Percentiles rank a stretch among this genome's conserved stretches.
These are phyloP conservation scores for Pogonomyrmex californicus DNA, from an alignment of 1,140 invertebrate species.

Conservation along the genomic window DNA sequence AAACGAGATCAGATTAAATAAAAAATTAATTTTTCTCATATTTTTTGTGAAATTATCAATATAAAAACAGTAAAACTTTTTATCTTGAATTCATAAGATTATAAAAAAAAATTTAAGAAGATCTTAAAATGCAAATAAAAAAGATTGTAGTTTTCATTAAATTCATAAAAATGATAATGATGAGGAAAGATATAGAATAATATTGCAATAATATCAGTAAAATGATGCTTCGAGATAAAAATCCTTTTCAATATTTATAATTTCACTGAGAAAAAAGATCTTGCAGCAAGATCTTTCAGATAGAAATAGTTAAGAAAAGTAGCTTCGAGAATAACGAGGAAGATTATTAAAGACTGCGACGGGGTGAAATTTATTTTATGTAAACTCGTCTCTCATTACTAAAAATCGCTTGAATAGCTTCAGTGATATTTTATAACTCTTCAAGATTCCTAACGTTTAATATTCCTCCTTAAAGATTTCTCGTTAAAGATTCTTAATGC, in stretches of 20 bases:
- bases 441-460: not conserved
- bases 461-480: not conserved
- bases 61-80: too few relatives aligned
- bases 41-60: too few relatives aligned
- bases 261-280: not conserved
- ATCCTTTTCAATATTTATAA: not conserved
- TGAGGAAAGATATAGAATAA: not conserved
- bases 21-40: too few relatives aligned
- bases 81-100: too few relatives aligned
- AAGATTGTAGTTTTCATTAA: too few relatives aligned
- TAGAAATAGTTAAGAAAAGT: conserved; percentile 18
- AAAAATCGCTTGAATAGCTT: conserved; percentile 13
- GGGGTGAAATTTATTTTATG: not conserved
- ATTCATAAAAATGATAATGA: not conserved
- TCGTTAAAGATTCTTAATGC: too few relatives aligned
- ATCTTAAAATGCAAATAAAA: too few relatives aligned
- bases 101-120: too few relatives aligned
- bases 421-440: not conserved
- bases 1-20: too few relatives aligned
- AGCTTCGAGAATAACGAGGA: not conserved
- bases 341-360: conserved; percentile 17
- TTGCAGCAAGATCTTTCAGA: not conserved
- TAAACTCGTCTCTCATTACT: not conserved
- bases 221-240: not conserved
- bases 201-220: not conserved